Conservation (phyloP, 2,113 vertebrate genomes). For the Corydoras maculifer region DNA sequence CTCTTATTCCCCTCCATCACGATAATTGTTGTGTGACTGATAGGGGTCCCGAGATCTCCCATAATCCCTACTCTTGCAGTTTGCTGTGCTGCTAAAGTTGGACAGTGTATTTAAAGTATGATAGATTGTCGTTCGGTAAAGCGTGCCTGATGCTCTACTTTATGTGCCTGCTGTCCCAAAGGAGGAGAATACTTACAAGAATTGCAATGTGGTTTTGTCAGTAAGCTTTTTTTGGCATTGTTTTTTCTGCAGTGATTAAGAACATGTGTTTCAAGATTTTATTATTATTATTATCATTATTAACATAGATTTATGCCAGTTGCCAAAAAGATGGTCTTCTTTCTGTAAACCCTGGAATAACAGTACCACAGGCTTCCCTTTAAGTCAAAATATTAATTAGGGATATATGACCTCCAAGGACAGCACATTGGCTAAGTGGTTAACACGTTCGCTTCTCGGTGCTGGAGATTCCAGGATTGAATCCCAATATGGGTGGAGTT, state of each 20-base stretch:
- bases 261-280: slow-evolving; percentile 22
- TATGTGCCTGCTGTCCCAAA: slow-evolving; percentile 45
- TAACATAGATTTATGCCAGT: too few species aligned
- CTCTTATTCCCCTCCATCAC: slow-evolving; percentile 17
- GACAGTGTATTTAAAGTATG: slow-evolving; percentile 63
- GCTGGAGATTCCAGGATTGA: too few species aligned
- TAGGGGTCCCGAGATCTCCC: slow-evolving; percentile 39
- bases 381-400: too few species aligned
- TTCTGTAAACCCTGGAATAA: too few species aligned
- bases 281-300: slow-evolving; percentile 21
- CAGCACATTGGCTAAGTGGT: too few species aligned
- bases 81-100: slow-evolving; percentile 49
- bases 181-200: slow-evolving; percentile 39
- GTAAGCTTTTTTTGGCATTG: slow-evolving; percentile 55
- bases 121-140: slow-evolving; percentile 63
- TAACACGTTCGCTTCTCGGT: too few species aligned
- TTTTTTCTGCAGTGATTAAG: slow-evolving; percentile 40
- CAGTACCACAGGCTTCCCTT: too few species aligned
- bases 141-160: slow-evolving; percentile 47
- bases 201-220: slow-evolving; percentile 47
- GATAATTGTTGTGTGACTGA: slow-evolving; percentile 17
- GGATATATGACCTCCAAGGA: too few species aligned
- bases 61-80: slow-evolving; percentile 44
- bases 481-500: too few species aligned
- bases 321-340: too few species aligned